Base-by-base conservation (phyloP, 2,797 vertebrate genomes). In the Alosa sapidissima region DNA sequence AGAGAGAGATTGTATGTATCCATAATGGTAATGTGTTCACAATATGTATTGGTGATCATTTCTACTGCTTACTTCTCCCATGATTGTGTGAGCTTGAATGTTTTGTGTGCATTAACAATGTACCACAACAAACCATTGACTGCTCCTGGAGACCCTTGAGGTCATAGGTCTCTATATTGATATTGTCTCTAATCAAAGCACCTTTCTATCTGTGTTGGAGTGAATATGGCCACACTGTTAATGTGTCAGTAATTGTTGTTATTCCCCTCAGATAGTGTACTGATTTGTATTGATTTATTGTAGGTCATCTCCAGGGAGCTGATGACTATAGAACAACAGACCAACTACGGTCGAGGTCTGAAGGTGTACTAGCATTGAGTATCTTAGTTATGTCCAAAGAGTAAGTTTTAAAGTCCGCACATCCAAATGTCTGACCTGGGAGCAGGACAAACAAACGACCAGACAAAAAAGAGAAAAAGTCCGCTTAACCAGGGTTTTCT, bases 131-230 rank as follows among this genome's bases (percentile, higher is more conserved):
- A 3, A 47, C 19, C 41, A 78, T 78, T 47, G 72, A 78, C 9
- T 78, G 72, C 72, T 47, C 14, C 36, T 45, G 6, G 72, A 14
- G 11, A 19, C 72, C 3, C 36, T 16, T 45, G 16, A 78, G 72
- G 41, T 41, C 33, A 41, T 14, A 75, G 68, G 68, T 78, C 36
- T 11, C 16, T 21, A 21, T 2, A 78, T 78, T 45, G 55, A 88
- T 88, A 90, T 88, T 88, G 88, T 86, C 90, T 92, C 91, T 93
- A 90, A 94, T 93, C 89, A 93, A 89, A 87, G 87, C 88, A 85
- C 86, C 81, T 86, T 91, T 90, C 89, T 82, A 85, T 81, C 81
- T 54, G 65, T 13, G 83, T 85, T 86, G n/a, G 88, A 89, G 91
- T 92, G 85, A 91, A 90, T 89, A 47, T 47, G 16, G 72, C 16